Conservation (phyloP, 2,113 vertebrate species). For the Odocoileus virginianus region DNA sequence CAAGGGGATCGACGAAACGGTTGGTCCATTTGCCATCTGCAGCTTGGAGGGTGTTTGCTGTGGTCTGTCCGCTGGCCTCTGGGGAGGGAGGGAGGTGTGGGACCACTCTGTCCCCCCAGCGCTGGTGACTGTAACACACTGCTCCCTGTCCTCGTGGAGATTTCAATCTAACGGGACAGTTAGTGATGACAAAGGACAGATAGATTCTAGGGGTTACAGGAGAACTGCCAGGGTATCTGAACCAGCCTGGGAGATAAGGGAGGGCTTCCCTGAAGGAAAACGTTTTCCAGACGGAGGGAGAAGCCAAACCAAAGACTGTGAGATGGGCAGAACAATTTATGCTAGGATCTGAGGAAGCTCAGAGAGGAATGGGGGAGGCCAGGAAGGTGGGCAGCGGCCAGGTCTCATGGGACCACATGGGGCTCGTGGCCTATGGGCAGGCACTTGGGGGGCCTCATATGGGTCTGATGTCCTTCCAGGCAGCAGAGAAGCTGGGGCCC, state of each 20-base stretch:
- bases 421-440: neutral
- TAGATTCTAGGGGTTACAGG: neutral
- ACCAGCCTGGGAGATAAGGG: neutral
- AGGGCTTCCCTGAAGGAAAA: neutral
- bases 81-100: neutral
- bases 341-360: neutral
- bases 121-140: neutral
- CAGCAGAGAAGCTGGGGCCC: neutral
- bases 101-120: neutral
- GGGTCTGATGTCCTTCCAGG: conserved; percentile 42
- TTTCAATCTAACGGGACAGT: neutral
- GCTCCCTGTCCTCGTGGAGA: neutral
- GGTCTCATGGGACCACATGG: neutral
- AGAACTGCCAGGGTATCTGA: neutral
- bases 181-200: neutral
- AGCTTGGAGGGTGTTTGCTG: neutral
- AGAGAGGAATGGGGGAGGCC: neutral
- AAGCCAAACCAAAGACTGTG: neutral
- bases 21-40: neutral
- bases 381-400: neutral
- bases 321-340: neutral
- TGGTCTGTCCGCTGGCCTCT: neutral
- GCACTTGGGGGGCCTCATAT: neutral
- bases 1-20: conserved; percentile 32
- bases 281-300: neutral